Base-by-base conservation (phyloP, 2,888 invertebrate genomes). In the Drosophila maculinotata region DNA sequence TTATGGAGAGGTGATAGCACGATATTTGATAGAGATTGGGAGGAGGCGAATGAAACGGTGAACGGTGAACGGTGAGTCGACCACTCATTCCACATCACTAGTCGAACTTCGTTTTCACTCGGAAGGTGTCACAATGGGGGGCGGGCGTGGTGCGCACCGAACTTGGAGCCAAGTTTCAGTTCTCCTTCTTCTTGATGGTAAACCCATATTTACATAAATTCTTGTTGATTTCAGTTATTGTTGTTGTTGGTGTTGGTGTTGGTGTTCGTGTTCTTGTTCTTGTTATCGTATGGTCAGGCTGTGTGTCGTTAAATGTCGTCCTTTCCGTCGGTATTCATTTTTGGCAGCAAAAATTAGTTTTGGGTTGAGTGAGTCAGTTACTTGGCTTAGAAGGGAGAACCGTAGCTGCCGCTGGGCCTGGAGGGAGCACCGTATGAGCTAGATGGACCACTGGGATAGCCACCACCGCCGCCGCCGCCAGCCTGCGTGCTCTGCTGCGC, bases 381-480 rank as follows among this genome's bases (percentile, higher is more conserved):
- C 14, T 58, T 57, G 57, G 62, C 72, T 84, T 90, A 90, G 80
- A 89, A 90, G 51, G 90, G 89, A 70, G 90, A 94, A 89, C 95
- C 95, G 92, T 95, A 96, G 92, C 94, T 94, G 91, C 95, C 93
- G 87, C 94, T 93, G 70, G 94, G 95, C 69, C 93, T 92, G 81
- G 94, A 93, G 64, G 95, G 94, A 66, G 93, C 92, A 67, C 93
- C 93, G 90, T 93, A 93, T 48, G 93, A 93, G 45, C 93, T 91
- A 69, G 94, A 93, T 42, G 93, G 94, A 70, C 92, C 94, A 64
- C 92, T 92, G 62, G 92, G 92, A 45, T 90, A 90, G 57, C 91
- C 90, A 54, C 90, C 89, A 56, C 92, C 91, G 41, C 92, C 92
- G 77, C 92, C 92, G 38, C 92, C 92, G 77, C 92, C 92, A 38